Base-by-base conservation (phyloP, 2,888 invertebrate genomes). In the Coremacera marginata region DNA sequence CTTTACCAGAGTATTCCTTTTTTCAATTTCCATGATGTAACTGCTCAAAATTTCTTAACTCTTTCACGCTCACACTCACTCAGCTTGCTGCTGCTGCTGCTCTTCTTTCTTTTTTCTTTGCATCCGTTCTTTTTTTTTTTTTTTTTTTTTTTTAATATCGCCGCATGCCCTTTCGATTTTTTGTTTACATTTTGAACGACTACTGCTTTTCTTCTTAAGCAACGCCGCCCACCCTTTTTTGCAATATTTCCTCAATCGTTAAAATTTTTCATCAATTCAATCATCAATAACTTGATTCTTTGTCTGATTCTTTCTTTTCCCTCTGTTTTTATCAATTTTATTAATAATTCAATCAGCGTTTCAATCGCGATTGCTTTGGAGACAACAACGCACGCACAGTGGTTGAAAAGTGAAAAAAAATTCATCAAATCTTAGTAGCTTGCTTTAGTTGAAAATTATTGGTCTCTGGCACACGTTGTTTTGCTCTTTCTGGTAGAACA, bases 331-430 rank as follows among this genome's bases (percentile, higher is more conserved):
- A 86, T 84, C 84, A 86, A 86, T 86, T 87, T 87, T 87, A 86
- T 87, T 87, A 87, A 86, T 87, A 87, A 87, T 87, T 87, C 87
- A 87, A 87, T 87, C 88, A 87, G 83, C 52, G 19, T 51, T 60
- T 71, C 52, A 63, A 25, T n/a, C 74, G 55, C 52, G 25, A 44
- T 65, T 55, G 34, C 34, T 4, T n/a, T 67, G 62, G 62, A n/a
- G 22, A 60, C 44, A n/a, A 44, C 11, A 1, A 65, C 4, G 19
- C n/a, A n/a, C n/a, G n/a, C n/a, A n/a, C n/a, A n/a, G n/a, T n/a
- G n/a, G n/a, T n/a, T n/a, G n/a, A n/a, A n/a, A n/a, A n/a, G n/a
- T n/a, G n/a, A n/a, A n/a, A n/a, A n/a, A n/a, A n/a, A n/a, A n/a
- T n/a, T n/a, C n/a, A n/a, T n/a, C n/a, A n/a, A n/a, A n/a, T n/a